Evolutionary conservation across 2,888 invertebrate genomes (phyloP), one percentile per base, ranked within the genome.

Genomic region (Mamestra brassicae): DNA sequence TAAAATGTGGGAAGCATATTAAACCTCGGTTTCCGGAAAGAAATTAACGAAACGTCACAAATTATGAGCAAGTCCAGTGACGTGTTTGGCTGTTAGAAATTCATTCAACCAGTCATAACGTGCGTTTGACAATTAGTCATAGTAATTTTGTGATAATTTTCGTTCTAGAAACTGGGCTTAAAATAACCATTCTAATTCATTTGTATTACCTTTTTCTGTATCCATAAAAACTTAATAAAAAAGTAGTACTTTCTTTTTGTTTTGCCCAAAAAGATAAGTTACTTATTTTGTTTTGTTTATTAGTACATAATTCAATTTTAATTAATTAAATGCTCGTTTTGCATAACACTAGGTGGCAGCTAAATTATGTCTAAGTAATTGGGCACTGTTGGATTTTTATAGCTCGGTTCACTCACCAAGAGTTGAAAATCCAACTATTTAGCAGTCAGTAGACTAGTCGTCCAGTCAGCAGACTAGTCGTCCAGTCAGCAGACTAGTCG

Each of bases 191-290:
- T 26, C 34, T 36, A 13, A 13, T 3, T 15, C 3, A 10, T 36
- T 34, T 26, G 26, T 26, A 38, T 26, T 38, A 4, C 34, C 15
- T 8, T 7, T 11, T 26, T 3, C 5, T 26, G 26, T 47, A 10
- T 4, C 7, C 11, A 5, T 61, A n/a, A 42, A 42, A 13, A 2
- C 42, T 45, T 26, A n/a, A 4, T 57, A 11, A 17, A n/a, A 17
- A 61, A 34, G 4, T 38, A 54, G 87, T 85, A 87, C 68, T 85
- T 76, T 80, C 85, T 74, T 80, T 86, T 86, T 86, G 85, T 72
- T 76, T 54, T 11, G 15, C 11, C 7, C 83, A 85, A 85, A 85
- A 65, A 76, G 87, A 67, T 72, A 38, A 10, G 61, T 80, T 83
- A 85, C 87, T 78, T 26, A 26, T 26, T 26, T 26, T 26, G 45